Percentiles rank a stretch among this genome's conserved stretches.
phyloP scores from a whole-genome alignment of 1,140 invertebrate genomes.

The Aphelenchoides fujianensis region DNA sequence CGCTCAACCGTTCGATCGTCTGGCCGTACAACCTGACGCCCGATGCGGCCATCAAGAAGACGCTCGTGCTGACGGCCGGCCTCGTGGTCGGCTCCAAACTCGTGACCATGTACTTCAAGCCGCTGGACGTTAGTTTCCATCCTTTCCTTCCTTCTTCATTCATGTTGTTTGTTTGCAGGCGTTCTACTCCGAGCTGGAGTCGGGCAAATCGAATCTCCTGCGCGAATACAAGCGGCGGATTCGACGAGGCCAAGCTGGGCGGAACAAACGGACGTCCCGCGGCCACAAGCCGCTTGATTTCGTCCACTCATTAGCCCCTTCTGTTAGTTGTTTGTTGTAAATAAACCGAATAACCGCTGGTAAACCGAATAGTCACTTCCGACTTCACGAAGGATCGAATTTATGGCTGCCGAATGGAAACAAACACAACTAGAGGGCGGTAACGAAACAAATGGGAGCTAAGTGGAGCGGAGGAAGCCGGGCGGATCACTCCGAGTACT shows the following conservation, averaged over 20 bases:
- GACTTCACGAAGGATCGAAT: too few relatives aligned
- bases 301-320: too few relatives aligned
- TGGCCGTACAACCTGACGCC: background rate
- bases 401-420: too few relatives aligned
- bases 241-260: background rate
- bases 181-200: background rate
- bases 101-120: background rate
- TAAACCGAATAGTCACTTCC: too few relatives aligned
- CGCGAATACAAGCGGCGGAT: background rate
- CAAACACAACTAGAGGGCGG: too few relatives aligned
- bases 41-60: background rate
- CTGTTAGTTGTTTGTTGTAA: too few relatives aligned
- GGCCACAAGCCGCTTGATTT: too few relatives aligned
- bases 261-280: background rate
- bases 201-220: background rate
- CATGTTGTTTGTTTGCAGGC: background rate
- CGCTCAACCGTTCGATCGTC: too few relatives aligned
- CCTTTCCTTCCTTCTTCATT: background rate
- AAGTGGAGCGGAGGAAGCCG: too few relatives aligned
- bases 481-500: constrained; percentile 15
- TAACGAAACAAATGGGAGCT: too few relatives aligned
- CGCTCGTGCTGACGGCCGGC: background rate
- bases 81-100: background rate
- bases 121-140: background rate
- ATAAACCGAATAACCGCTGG: too few relatives aligned